These are phyloP conservation scores for Monomorium pharaonis DNA, from an alignment of 1,140 invertebrate species.

Conservation along the genomic window DNA sequence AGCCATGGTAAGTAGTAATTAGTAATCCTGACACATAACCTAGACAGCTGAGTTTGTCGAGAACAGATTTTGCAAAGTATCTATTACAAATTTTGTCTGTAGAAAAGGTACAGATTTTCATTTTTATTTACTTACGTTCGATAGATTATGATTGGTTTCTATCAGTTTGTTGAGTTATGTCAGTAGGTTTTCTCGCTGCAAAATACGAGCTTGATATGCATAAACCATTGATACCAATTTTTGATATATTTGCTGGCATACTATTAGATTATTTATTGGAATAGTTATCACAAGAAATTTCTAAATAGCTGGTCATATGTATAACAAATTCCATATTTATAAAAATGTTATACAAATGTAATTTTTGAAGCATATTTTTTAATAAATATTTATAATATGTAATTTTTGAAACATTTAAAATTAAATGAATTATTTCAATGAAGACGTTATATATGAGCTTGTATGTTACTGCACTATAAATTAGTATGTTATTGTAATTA, in stretches of 20 bases:
- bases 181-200: background rate
- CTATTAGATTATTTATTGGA: background rate
- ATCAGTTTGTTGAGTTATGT: background rate
- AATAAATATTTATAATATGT: too few relatives aligned
- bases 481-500: too few relatives aligned
- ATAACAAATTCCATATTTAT: background rate
- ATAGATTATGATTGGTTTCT: background rate
- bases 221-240: background rate
- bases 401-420: too few relatives aligned
- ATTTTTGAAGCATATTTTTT: too few relatives aligned
- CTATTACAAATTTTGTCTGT: background rate
- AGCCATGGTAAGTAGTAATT: slow-evolving; percentile 83
- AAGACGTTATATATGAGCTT: too few relatives aligned
- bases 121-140: background rate
- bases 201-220: background rate
- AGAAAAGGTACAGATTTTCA: background rate
- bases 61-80: background rate
- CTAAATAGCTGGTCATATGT: background rate
- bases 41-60: background rate
- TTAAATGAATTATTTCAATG: too few relatives aligned
- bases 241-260: background rate
- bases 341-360: background rate
- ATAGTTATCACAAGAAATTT: background rate
- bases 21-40: background rate
- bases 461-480: background rate